A percentile compares a stretch with the other conserved stretches of the same genome.
These are phyloP conservation scores for Coleophora flavipennella DNA, from an alignment of 2,888 invertebrate species.

Conservation along the genomic window DNA sequence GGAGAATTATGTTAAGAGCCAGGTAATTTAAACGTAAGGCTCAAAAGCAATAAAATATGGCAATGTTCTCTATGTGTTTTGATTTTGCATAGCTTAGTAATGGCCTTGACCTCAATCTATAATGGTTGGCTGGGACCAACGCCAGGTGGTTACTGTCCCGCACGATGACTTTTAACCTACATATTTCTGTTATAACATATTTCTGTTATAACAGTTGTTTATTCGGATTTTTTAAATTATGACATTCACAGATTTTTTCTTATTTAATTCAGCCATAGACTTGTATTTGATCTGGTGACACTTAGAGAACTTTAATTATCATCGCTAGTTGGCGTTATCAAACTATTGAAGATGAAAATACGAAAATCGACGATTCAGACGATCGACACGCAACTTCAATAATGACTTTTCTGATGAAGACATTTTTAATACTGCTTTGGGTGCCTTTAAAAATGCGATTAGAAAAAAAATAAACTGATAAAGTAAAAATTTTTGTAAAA, in stretches of 20 bases:
- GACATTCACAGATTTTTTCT: too few species aligned
- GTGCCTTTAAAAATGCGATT: too few species aligned
- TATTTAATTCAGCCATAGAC: neutral
- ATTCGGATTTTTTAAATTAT: too few species aligned
- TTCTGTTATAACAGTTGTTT: conserved; percentile 1
- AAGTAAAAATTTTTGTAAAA: too few species aligned
- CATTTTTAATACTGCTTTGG: too few species aligned
- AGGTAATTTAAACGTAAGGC: conserved; percentile 5
- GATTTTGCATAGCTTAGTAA: conserved; percentile 46
- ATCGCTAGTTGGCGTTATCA: too few species aligned
- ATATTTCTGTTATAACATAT: conserved; percentile 24
- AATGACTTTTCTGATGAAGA: too few species aligned
- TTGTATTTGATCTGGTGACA: neutral
- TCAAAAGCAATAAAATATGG: conserved; percentile 24
- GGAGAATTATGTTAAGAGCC: neutral
- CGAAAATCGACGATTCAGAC: too few species aligned
- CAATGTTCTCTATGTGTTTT: conserved; percentile 18
- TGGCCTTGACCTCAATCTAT: conserved; percentile 63
- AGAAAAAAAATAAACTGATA: too few species aligned
- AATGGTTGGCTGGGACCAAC: conserved; percentile 43
- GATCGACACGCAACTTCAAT: too few species aligned
- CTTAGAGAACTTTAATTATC: too few species aligned
- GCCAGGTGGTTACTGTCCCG: conserved; percentile 35
- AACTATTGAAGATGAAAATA: too few species aligned
- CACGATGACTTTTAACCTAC: conserved; percentile 38